phyloP scores from a whole-genome alignment of 2,888 invertebrate species.

The Eupeodes latifasciatus region DNA sequence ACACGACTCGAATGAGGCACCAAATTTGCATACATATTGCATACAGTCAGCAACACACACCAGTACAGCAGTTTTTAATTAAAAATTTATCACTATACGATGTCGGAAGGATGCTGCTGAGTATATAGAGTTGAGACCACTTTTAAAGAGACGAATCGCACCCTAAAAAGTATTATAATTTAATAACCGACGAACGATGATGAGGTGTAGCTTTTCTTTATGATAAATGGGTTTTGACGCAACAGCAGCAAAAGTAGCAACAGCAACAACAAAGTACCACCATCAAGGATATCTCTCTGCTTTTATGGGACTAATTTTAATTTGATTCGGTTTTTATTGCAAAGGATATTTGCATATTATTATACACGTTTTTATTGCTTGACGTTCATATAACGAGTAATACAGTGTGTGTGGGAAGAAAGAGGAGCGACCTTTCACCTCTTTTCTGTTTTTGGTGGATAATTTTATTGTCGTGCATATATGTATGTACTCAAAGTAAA shows the following conservation, averaged over 20 bases:
- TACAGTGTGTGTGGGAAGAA: conserved; percentile 58
- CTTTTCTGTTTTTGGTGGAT: neutral
- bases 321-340: conserved; percentile 78
- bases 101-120: conserved; percentile 49
- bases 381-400: neutral
- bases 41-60: conserved; percentile 34
- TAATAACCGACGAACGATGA: conserved; percentile 71
- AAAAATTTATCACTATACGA: conserved; percentile 69
- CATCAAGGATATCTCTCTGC: conserved; percentile 65
- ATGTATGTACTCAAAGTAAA: neutral
- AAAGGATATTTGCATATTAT: conserved; percentile 76
- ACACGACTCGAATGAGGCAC: conserved; percentile 67
- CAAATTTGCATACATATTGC: conserved; percentile 72
- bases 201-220: conserved; percentile 48
- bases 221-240: conserved; percentile 69
- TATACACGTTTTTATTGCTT: conserved; percentile 67
- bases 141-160: conserved; percentile 48
- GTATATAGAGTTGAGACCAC: neutral
- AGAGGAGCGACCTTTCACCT: conserved; percentile 66
- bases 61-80: conserved; percentile 71
- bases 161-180: conserved; percentile 61
- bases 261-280: conserved; percentile 51
- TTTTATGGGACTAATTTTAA: conserved; percentile 77
- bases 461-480: neutral
- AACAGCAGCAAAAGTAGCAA: conserved; percentile 39